phyloP scores from a whole-genome alignment of 92 coral and sea anemone genomes.

The Metridium senile region DNA sequence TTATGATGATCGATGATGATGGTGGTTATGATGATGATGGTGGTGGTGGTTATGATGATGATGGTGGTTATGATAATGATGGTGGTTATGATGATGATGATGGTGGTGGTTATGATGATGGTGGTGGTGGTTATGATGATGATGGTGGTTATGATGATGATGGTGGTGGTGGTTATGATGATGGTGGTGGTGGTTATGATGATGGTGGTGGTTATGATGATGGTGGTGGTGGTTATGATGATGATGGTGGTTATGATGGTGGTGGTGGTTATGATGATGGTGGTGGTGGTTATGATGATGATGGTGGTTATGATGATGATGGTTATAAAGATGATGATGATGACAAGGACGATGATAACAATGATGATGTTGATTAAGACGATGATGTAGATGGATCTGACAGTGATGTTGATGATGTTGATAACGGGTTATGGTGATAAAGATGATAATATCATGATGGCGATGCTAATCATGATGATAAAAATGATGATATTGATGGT shows the following conservation, averaged over 20 bases:
- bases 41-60: too few species aligned
- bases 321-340: not conserved
- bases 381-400: not conserved
- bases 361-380: not conserved
- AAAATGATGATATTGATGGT: not conserved
- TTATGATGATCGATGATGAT: too few species aligned
- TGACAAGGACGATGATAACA: not conserved
- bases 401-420: not conserved
- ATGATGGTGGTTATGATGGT: not conserved
- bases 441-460: not conserved
- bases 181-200: too few species aligned
- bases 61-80: too few species aligned
- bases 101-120: too few species aligned
- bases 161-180: too few species aligned
- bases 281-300: not conserved
- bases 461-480: not conserved
- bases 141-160: too few species aligned
- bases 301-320: not conserved
- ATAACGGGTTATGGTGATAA: not conserved
- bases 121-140: too few species aligned
- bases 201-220: too few species aligned
- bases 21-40: too few species aligned
- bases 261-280: not conserved
- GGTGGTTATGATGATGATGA: too few species aligned
- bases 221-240: too few species aligned